These are phyloP conservation scores for Ostrea denselamellosa DNA, from an alignment of 1,140 invertebrate species.

Conservation along the genomic window DNA sequence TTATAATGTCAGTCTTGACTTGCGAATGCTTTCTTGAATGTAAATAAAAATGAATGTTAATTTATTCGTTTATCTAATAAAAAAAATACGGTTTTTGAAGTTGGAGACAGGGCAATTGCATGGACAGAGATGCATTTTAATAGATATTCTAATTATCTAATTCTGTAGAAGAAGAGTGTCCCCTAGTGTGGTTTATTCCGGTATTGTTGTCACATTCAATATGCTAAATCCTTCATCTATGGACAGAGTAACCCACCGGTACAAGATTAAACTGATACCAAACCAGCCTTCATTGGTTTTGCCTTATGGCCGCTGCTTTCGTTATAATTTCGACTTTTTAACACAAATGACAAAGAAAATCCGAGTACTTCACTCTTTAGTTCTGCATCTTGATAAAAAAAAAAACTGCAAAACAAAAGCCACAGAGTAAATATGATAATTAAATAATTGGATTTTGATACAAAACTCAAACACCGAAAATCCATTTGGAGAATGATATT, in stretches of 20 bases:
- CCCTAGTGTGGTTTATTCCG: not conserved
- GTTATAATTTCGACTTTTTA: slow-evolving; percentile 3
- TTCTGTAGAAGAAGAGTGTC: not conserved
- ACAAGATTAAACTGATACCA: not conserved
- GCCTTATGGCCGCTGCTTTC: not conserved
- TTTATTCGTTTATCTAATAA: not conserved
- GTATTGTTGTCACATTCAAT: slow-evolving; percentile 5
- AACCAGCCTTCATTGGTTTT: not conserved
- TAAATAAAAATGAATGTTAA: not conserved
- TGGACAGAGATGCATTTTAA: not conserved
- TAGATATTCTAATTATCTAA: not conserved
- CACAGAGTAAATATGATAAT: slow-evolving; percentile 28
- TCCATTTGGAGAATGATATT: slow-evolving; percentile 30
- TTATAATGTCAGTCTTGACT: not conserved
- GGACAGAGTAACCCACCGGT: not conserved
- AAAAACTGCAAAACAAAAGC: not conserved
- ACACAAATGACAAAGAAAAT: not conserved
- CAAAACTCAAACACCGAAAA: slow-evolving; percentile 32
- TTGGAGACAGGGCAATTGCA: not conserved
- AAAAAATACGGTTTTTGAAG: not conserved
- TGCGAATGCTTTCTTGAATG: not conserved
- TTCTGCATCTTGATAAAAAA: not conserved
- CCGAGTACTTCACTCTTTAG: not conserved
- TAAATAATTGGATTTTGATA: slow-evolving; percentile 39
- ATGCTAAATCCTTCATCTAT: slow-evolving; percentile 1